Percentiles rank a stretch among this genome's conserved stretches.
Conservation (phyloP, 2,888 invertebrate genomes). For the Acronicta leporina region DNA sequence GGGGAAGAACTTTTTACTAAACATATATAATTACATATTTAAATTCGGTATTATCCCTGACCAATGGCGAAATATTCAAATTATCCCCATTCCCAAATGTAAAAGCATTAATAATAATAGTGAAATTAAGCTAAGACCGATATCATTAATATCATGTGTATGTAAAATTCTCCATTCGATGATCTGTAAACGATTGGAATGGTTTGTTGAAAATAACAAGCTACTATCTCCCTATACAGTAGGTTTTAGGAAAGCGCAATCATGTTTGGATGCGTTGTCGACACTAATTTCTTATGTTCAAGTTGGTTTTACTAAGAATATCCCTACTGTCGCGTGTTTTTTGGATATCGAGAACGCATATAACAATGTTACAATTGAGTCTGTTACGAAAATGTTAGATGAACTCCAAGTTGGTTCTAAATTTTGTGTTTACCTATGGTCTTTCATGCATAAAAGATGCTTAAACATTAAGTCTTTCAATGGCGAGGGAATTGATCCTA, state of each 20-base stretch:
- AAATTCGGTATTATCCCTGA: not conserved
- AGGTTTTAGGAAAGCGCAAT: constrained; percentile 15
- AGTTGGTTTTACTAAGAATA: constrained; percentile 1
- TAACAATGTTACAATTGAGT: not conserved
- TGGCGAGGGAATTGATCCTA: too few species aligned
- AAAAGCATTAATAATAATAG: constrained; percentile 1
- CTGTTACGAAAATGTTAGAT: constrained; percentile 2
- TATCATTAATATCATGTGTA: constrained; percentile 22
- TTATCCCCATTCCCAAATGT: not conserved
- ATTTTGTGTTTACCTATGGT: constrained; percentile 1
- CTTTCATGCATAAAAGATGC: not conserved
- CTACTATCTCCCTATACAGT: constrained; percentile 6
- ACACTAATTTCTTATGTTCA: not conserved
- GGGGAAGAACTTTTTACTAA: not conserved
- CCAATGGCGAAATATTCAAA: constrained; percentile 4
- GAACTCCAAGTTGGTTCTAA: constrained; percentile 12
- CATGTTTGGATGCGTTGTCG: constrained; percentile 9
- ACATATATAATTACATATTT: constrained; percentile 1
- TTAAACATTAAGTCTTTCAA: not conserved
- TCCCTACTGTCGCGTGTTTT: constrained; percentile 1
- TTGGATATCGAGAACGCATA: constrained; percentile 1
- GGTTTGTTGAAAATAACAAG: constrained; percentile 17
- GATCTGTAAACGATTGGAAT: constrained; percentile 16
- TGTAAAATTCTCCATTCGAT: constrained; percentile 20
- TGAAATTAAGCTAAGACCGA: constrained; percentile 9